Base-by-base conservation (phyloP, 2,797 vertebrate genomes). In the Morus bassanus region DNA sequence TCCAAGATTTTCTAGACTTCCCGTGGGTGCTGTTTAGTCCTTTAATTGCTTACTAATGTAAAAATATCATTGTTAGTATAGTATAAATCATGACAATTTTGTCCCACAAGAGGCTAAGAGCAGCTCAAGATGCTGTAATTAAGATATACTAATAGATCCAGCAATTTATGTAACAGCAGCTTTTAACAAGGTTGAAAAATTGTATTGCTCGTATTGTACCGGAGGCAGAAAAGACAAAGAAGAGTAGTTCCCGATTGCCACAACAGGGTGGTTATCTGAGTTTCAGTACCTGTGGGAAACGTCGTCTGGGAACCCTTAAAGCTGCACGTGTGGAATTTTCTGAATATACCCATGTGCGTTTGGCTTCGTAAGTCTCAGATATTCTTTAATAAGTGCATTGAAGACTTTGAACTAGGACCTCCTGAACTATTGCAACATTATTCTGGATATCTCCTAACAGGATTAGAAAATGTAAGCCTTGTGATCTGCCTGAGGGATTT, bases 31-130 rank as follows among this genome's bases (percentile, higher is more conserved):
- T 79, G 41, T 95, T 96, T 88, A 86, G 88, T 48, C 95, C 86
- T 96, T 96, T 97, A 97, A 97, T 97, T 96, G 94, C 95, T 97
- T 96, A 83, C 92, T 97, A 95, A 98, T 97, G 91, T 92, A 95
- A 97, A 97, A 98, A 95, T 95, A 97, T 95, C 95, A 96, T 97
- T 96, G 93, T 94, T 95, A 93, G 93, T 79, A 84, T 65, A 77
- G 87, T 83, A 97, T 97, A 96, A 97, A 96, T 98, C 97, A 97
- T 79, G 89, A 92, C 95, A 97, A 92, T 97, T 97, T 94, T 93
- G 93, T 86, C 95, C 95, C 96, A 93, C 88, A 88, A 96, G 96
- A 95, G 93, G 90, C 95, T 95, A 94, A 95, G 91, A 97, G 96
- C 90, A 72, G 83, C 81, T 72, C 92, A 69, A 93, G 94, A 95